A percentile compares a stretch with the other conserved stretches of the same genome.
Evolutionary conservation across 2,888 invertebrate genomes (phyloP).

Genomic region (Miltochrista miniata): DNA sequence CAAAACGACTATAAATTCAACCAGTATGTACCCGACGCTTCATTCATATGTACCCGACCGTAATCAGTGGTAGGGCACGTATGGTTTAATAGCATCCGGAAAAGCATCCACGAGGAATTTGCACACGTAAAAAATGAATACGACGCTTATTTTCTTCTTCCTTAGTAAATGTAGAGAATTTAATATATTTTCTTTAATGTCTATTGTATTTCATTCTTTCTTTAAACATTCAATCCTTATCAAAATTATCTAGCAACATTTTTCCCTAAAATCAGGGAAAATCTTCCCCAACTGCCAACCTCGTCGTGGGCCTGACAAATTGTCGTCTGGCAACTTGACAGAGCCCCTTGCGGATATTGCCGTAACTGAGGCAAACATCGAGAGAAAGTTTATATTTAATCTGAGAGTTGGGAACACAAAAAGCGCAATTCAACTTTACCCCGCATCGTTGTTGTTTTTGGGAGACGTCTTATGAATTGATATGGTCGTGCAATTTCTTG

Average conservation of each 20-base stretch:
- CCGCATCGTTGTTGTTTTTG: slow-evolving; percentile 46
- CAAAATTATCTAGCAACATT: too few relatives aligned
- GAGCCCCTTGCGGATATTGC: slow-evolving; percentile 53
- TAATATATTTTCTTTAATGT: too few relatives aligned
- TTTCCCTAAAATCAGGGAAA: slow-evolving; percentile 5
- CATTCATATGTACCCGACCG: too few relatives aligned
- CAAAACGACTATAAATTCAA: too few relatives aligned
- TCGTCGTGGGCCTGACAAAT: slow-evolving; percentile 45
- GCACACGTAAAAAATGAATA: too few relatives aligned
- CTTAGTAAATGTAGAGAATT: not conserved
- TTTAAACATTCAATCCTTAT: too few relatives aligned
- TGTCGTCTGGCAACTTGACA: slow-evolving; percentile 50
- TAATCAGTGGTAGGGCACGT: too few relatives aligned
- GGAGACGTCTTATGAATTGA: slow-evolving; percentile 24
- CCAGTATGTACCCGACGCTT: too few relatives aligned
- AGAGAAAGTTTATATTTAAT: slow-evolving; percentile 66
- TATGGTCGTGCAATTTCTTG: slow-evolving; percentile 15
- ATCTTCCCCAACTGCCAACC: not conserved
- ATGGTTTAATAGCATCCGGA: too few relatives aligned
- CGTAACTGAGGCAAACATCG: slow-evolving; percentile 45
- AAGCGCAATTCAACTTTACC: slow-evolving; percentile 49
- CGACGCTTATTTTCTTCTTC: too few relatives aligned
- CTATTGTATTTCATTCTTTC: too few relatives aligned
- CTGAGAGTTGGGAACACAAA: slow-evolving; percentile 48
- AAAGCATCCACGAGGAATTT: too few relatives aligned